Percentiles rank a stretch among this genome's conserved stretches.
phyloP scores from a whole-genome alignment of 1,140 invertebrate species.

The Psix sp. region DNA sequence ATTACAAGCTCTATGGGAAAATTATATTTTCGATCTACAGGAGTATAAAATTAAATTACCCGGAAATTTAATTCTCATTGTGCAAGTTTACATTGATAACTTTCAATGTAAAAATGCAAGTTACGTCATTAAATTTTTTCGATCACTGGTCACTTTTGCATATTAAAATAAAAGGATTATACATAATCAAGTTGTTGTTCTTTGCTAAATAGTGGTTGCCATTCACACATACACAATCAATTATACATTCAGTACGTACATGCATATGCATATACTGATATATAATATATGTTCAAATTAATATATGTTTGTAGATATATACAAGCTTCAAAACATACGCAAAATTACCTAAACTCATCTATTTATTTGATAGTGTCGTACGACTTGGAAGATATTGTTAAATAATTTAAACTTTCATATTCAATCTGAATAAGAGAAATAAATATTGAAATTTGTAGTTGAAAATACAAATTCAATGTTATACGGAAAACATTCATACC shows the following conservation, averaged over 20 bases:
- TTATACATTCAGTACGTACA: constrained; percentile 23
- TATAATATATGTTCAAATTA: constrained; percentile 23
- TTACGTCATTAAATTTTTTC: no score
- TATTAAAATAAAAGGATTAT: not conserved
- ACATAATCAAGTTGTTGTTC: not conserved
- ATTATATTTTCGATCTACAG: no score
- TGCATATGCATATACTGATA: constrained; percentile 12
- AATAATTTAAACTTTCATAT: constrained; percentile 20
- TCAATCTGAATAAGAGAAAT: no score
- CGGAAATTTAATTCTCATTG: no score
- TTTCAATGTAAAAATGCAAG: no score
- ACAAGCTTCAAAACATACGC: constrained; percentile 16
- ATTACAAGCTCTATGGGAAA: no score
- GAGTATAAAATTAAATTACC: no score
- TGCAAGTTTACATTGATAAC: no score
- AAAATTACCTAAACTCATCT: constrained; percentile 31
- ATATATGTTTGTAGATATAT: constrained; percentile 30
- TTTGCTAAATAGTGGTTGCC: constrained; percentile 4
- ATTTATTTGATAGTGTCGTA: constrained; percentile 31
- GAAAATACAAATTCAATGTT: no score
- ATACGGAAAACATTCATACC: no score
- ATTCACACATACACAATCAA: constrained; percentile 25
- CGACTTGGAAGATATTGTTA: constrained; percentile 33
- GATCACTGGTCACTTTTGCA: no score
- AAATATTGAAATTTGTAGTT: no score